Evolutionary conservation across 2,797 vertebrate species (phyloP).

Genomic region (Bovichtus variegatus): DNA sequence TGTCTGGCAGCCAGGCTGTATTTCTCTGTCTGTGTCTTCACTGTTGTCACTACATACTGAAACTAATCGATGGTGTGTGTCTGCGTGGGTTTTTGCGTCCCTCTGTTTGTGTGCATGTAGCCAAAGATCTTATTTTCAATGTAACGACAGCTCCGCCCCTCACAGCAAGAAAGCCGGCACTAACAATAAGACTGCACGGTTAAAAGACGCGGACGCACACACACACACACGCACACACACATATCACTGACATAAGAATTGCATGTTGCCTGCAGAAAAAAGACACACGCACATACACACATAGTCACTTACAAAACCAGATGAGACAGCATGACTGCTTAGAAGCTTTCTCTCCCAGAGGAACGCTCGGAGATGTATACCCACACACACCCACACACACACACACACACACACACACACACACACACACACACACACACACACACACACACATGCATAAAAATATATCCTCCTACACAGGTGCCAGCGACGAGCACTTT

Average conservation of each 20-base stretch:
- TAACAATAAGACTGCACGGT: conserved; percentile 29
- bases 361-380: conserved; percentile 40
- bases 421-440: conserved; percentile 11
- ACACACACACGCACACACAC: conserved; percentile 15
- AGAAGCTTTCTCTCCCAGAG: conserved; percentile 53
- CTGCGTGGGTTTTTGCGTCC: background rate
- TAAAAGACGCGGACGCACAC: background rate
- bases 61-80: conserved; percentile 46
- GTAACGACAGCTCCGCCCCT: conserved; percentile 53
- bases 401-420: no score
- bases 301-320: conserved; percentile 43
- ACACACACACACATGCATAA: background rate
- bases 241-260: conserved; percentile 35
- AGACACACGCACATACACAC: conserved; percentile 19
- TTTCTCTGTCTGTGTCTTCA: conserved; percentile 43
- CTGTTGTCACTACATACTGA: conserved; percentile 51
- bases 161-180: conserved; percentile 30
- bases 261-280: conserved; percentile 41
- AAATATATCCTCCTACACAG: conserved; percentile 60
- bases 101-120: conserved; percentile 4
- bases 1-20: conserved; percentile 41
- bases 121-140: conserved; percentile 61
- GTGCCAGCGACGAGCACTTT: conserved; percentile 57
- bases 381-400: conserved; percentile 6
- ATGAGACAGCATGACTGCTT: conserved; percentile 60